Base-by-base conservation (phyloP, 2,888 invertebrate genomes). In the Rhingia campestris region DNA sequence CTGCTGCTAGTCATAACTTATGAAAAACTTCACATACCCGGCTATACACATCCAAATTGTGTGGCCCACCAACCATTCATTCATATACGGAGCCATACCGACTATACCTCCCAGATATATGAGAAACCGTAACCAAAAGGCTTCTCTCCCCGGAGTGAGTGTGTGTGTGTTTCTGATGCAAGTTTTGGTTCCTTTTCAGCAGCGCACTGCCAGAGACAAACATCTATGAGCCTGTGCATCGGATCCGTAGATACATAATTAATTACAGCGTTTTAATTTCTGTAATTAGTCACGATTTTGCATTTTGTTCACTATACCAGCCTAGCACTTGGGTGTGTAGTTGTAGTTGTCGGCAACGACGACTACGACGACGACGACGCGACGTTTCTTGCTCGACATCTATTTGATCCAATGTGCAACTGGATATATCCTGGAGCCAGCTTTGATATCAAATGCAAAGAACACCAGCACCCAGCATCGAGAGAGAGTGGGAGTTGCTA, bases 241-340 rank as follows among this genome's bases (percentile, higher is more conserved):
- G 84, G 84, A 84, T 84, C 80, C 91, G 89, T 88, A 90, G 90
- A 91, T 91, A 91, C 91, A 91, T 91, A 91, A 91, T 91, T 91
- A 91, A 91, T 91, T 91, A 91, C 91, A 91, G 90, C 89, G 91
- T 91, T 91, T 91, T 91, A 91, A 91, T 91, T 91, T 91, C 90
- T 90, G 91, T 91, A 91, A 91, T 91, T 91, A 91, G 91, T 91
- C 91, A 91, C 91, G 91, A 91, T 89, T 91, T 91, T 88, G 84
- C 84, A 84, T 80, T 84, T 84, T 74, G 70, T 43, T 70, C 53
- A 32, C 59, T 67, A 56, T 41, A 66, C 39, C 37, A 9, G 9
- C 9, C 54, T 64, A 53, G 77, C 79, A 64, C 69, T 59, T 69
- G 43, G 79, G 69, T 82, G 79, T 82, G 79, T 74, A 56, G 79